Evolutionary conservation across 1,140 invertebrate genomes (phyloP).

Genomic region (Ylistrum balloti): DNA sequence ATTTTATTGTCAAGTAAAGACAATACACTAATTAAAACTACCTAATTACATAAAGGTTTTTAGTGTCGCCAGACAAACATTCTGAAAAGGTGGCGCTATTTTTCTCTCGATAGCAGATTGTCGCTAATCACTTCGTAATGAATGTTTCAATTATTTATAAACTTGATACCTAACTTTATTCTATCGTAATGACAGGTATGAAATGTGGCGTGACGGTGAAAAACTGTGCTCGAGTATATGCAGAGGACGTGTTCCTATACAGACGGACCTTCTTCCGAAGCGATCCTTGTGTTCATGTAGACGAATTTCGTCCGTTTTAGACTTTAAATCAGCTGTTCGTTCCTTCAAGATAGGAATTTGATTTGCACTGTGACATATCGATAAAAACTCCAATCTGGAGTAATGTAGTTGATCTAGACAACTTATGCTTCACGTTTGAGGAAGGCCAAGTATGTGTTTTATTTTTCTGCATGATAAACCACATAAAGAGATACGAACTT

Average conservation of each 20-base stretch:
- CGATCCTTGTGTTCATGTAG: neutral
- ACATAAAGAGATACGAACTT: no score
- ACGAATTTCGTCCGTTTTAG: no score
- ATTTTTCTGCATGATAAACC: no score
- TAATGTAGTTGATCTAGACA: no score
- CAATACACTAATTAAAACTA: neutral
- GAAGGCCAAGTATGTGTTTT: neutral
- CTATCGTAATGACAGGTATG: neutral
- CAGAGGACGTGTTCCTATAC: no score
- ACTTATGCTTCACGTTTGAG: neutral
- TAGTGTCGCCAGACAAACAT: neutral
- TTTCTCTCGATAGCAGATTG: neutral
- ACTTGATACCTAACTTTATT: neutral
- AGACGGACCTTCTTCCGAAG: neutral
- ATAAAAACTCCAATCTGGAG: no score
- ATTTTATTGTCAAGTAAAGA: neutral
- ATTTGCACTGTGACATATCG: no score
- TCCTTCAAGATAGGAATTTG: no score
- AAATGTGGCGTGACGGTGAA: neutral
- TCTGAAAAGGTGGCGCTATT: neutral
- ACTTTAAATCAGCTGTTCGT: no score
- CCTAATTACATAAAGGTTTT: neutral
- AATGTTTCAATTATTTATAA: neutral
- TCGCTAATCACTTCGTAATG: neutral
- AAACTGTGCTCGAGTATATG: no score